Percentiles rank a stretch among this genome's conserved stretches.
phyloP scores from a whole-genome alignment of 2,797 vertebrate species.

The Hipposideros larvatus region DNA sequence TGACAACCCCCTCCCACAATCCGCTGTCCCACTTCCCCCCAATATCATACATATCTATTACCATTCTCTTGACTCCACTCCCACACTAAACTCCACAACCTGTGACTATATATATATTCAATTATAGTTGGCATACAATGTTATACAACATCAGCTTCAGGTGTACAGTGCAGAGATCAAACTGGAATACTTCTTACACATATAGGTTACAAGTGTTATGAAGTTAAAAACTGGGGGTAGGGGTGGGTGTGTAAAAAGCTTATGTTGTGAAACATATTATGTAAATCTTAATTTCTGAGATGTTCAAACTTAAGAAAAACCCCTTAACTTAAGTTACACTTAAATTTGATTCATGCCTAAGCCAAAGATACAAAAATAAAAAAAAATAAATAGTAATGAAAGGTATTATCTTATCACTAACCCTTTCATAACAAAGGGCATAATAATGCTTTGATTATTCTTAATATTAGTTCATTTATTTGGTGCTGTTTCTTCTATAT shows the following conservation, averaged over 20 bases:
- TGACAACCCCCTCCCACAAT: too few relatives aligned
- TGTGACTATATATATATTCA: too few relatives aligned
- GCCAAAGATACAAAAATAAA: slow-evolving; percentile 6
- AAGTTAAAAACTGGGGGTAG: not conserved
- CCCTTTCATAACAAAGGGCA: not conserved
- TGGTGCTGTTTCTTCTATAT: not conserved
- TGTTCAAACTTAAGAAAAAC: slow-evolving; percentile 21
- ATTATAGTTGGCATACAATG: too few relatives aligned
- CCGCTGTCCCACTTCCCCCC: too few relatives aligned
- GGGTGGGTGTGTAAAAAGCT: not conserved
- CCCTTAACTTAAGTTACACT: not conserved
- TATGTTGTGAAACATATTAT: not conserved
- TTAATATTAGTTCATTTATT: not conserved
- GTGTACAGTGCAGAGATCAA: too few relatives aligned
- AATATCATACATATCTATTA: too few relatives aligned
- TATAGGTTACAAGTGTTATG: not conserved
- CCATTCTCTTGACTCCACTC: too few relatives aligned
- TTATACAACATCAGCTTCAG: too few relatives aligned
- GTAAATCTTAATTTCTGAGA: slow-evolving; percentile 25
- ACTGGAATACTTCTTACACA: not conserved
- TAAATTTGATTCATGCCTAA: not conserved
- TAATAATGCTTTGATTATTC: not conserved
- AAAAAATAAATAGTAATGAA: not conserved
- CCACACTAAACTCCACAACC: too few relatives aligned
- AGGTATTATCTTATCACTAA: not conserved